These are phyloP conservation scores for Perca flavescens DNA, from an alignment of 2,113 vertebrate species.

Conservation along the genomic window DNA sequence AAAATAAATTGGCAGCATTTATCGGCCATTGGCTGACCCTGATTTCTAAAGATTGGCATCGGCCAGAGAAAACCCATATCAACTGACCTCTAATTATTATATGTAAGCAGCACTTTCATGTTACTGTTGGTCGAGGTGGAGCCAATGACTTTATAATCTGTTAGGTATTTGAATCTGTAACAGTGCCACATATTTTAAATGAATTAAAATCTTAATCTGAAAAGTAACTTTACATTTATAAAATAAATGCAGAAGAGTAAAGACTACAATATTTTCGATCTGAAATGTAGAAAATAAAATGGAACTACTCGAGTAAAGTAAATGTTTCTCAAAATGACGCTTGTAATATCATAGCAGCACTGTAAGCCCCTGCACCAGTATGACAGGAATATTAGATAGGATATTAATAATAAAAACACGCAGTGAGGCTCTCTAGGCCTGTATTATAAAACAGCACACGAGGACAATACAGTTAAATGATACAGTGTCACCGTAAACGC, in stretches of 20 bases:
- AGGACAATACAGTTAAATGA: neutral
- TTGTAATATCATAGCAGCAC: neutral
- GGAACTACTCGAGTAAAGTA: neutral
- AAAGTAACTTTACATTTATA: neutral
- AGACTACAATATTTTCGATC: neutral
- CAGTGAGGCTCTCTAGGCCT: constrained; percentile 9
- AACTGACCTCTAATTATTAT: no score
- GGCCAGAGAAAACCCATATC: no score
- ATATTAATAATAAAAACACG: neutral
- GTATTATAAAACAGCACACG: neutral
- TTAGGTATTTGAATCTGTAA: neutral
- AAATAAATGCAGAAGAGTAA: neutral
- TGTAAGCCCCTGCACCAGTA: neutral
- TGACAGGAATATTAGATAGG: neutral
- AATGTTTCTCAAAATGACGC: neutral
- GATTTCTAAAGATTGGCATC: no score
- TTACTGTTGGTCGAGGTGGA: neutral
- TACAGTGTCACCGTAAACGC: neutral
- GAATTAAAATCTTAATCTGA: neutral
- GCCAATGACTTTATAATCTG: neutral
- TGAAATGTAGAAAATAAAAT: neutral
- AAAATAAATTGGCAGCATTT: no score
- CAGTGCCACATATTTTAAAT: neutral
- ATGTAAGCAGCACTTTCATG: no score
- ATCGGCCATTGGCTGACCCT: no score